Base-by-base conservation (phyloP, 2,888 invertebrate genomes). In the Capitulum mitella region DNA sequence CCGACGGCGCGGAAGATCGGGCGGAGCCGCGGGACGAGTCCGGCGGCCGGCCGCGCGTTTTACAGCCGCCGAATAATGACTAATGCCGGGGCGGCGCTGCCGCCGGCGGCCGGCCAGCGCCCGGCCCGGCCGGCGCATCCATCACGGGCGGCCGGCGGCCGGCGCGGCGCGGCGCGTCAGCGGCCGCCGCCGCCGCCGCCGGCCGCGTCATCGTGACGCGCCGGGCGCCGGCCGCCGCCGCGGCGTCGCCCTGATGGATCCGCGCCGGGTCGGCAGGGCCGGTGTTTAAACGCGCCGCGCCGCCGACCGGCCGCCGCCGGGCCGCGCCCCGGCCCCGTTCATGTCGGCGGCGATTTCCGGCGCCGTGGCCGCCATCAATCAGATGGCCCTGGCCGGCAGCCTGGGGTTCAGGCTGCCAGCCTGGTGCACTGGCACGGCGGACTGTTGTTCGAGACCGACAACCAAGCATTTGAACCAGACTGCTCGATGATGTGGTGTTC, bases 1-100 rank as follows among this genome's bases (percentile, higher is more conserved):
- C 46, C 74, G 40, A 78, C 51, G 78, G 77, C 37, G 78, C 54
- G 64, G 32, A 70, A 32, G 37, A 43, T 16, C 32, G n/a, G 40
- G 32, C 75, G 37, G 51, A 37, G 32, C 40, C 22, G 26, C 34
- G 34, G 19, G 43, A 58, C 29, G 51, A 37, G 32, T 32, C 22
- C 19, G 22, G 34, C 16, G 43, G 10, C 40, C 70, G 40, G 22
- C 22, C 70, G 26, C 37, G 40, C 19, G 70, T 70, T 70, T 70
- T 70, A 70, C 70, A 40, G 70, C 16, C 34, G 32, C 19, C 16
- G 64, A 64, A 64, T 64, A 64, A 64, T 64, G 64, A 64, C 64
- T 64, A 64, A 64, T 64, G 64, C 34, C 32, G 40, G 54, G n/a
- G 19, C 32, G 40, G 37, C 22, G 54, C 48, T 8, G 51, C 34